Conservation (phyloP, 2,888 invertebrate genomes). For the Ferdinandea cuprea region DNA sequence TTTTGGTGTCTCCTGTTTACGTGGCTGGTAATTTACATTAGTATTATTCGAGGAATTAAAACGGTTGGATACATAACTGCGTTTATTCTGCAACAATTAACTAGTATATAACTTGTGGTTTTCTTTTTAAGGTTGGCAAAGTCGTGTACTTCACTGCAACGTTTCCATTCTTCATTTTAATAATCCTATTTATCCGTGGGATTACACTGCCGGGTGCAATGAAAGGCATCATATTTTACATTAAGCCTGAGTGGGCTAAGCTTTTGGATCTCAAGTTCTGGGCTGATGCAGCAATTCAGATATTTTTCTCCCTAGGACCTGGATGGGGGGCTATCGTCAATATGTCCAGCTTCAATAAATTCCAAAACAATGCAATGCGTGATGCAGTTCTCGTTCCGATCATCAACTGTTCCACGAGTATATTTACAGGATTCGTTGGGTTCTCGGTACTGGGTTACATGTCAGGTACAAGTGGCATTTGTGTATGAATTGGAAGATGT, state of each 20-base stretch:
- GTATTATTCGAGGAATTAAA: slow-evolving; percentile 93
- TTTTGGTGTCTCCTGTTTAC: slow-evolving; percentile 89
- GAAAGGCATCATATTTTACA: slow-evolving; percentile 90
- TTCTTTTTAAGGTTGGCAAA: slow-evolving; percentile 82
- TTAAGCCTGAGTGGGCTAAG: slow-evolving; percentile 91
- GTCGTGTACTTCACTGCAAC: slow-evolving; percentile 93
- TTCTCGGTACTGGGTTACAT: slow-evolving; percentile 91
- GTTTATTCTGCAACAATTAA: neutral
- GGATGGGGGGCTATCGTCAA: slow-evolving; percentile 93
- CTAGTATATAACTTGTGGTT: neutral
- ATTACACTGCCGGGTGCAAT: slow-evolving; percentile 91
- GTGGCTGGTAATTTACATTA: slow-evolving; percentile 92
- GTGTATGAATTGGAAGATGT: neutral
- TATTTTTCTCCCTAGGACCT: slow-evolving; percentile 95
- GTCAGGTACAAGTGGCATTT: slow-evolving; percentile 82
- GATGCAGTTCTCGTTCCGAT: slow-evolving; percentile 89
- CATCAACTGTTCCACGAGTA: slow-evolving; percentile 89
- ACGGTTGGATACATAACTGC: slow-evolving; percentile 82
- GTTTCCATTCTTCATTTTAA: slow-evolving; percentile 91
- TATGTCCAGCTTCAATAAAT: slow-evolving; percentile 93
- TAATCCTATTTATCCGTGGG: slow-evolving; percentile 89
- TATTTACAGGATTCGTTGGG: slow-evolving; percentile 91
- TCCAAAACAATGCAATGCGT: slow-evolving; percentile 87
- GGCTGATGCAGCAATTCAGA: slow-evolving; percentile 96
- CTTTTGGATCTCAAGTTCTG: slow-evolving; percentile 92